Conservation (phyloP, 2,888 invertebrate genomes). For the Melanchra persicariae region DNA sequence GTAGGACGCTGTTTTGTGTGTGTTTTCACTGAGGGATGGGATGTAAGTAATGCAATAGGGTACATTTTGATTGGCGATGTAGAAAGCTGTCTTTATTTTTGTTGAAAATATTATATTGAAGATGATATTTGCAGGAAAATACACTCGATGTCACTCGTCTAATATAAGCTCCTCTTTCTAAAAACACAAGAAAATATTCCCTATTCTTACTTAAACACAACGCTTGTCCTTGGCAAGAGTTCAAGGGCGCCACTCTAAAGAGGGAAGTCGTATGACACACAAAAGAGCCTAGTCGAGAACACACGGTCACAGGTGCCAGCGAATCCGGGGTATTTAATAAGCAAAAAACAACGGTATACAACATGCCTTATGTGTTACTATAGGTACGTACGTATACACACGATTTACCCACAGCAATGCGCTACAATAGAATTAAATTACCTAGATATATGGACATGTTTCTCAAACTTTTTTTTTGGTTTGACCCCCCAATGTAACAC, state of each 20-base stretch:
- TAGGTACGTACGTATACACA: not conserved
- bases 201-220: constrained; percentile 14
- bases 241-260: constrained; percentile 42
- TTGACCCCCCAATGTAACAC: no score
- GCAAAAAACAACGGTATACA: constrained; percentile 49
- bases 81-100: not conserved
- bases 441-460: constrained; percentile 5
- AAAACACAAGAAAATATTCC: not conserved
- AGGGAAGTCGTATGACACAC: constrained; percentile 22
- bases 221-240: constrained; percentile 34
- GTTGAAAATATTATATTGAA: not conserved
- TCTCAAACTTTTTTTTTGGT: constrained; percentile 43
- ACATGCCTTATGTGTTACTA: constrained; percentile 9
- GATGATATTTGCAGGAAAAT: not conserved
- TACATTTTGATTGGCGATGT: not conserved
- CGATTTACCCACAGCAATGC: constrained; percentile 19
- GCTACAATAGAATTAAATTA: constrained; percentile 53
- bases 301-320: constrained; percentile 41
- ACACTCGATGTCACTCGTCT: not conserved
- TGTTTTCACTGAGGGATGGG: constrained; percentile 15
- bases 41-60: constrained; percentile 19
- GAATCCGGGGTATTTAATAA: constrained; percentile 51
- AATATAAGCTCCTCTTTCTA: no score
- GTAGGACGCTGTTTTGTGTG: constrained; percentile 31
- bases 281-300: constrained; percentile 13